Evolutionary conservation across 2,888 invertebrate genomes (phyloP).

Genomic region (Noctua janthe): DNA sequence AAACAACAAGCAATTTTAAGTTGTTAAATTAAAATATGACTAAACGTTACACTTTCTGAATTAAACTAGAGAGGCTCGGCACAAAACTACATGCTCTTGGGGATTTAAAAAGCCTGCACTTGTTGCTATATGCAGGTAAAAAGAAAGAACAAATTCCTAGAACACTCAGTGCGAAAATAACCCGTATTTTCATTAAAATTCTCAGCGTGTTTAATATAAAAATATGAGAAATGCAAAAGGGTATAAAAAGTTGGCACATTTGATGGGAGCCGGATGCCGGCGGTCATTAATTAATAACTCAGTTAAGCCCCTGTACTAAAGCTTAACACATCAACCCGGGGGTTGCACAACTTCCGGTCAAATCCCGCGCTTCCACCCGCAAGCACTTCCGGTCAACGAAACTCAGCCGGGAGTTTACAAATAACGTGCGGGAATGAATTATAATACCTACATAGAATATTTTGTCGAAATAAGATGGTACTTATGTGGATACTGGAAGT

Average conservation of each 20-base stretch:
- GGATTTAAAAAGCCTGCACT: constrained; percentile 49
- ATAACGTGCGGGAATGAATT: constrained; percentile 64
- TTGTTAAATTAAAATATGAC: constrained; percentile 34
- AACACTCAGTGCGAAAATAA: constrained; percentile 48
- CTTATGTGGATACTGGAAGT: constrained; percentile 23
- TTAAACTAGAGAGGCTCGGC: constrained; percentile 26
- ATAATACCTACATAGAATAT: constrained; percentile 50
- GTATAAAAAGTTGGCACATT: constrained; percentile 70
- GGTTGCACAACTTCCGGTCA: constrained; percentile 86
- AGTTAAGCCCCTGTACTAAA: constrained; percentile 83
- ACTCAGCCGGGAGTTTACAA: constrained; percentile 78
- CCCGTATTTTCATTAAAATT: constrained; percentile 57
- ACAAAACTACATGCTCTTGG: constrained; percentile 37
- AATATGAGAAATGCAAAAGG: constrained; percentile 66
- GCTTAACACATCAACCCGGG: constrained; percentile 86
- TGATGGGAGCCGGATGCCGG: constrained; percentile 80
- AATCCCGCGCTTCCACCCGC: constrained; percentile 84
- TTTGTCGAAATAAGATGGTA: constrained; percentile 56
- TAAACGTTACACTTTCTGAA: constrained; percentile 27
- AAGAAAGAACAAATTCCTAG: constrained; percentile 42
- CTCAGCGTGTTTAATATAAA: constrained; percentile 57
- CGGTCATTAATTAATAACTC: constrained; percentile 88
- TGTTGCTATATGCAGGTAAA: constrained; percentile 58
- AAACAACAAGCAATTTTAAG: constrained; percentile 16
- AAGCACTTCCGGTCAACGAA: constrained; percentile 86